Conservation (phyloP, 35 echinoderm and acorn worm genomes). For the Anneissia japonica region DNA sequence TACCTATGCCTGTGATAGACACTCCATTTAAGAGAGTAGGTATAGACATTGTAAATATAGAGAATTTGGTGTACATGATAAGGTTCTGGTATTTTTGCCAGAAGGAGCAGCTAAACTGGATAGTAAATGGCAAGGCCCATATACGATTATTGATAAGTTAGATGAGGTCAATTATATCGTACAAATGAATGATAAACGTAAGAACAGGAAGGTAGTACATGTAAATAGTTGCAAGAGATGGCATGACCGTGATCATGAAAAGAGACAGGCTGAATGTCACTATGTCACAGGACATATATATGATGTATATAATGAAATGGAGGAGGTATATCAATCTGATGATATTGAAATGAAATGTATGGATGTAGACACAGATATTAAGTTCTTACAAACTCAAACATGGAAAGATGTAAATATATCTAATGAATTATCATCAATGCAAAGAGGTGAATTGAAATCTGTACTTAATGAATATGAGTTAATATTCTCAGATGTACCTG, state of each 20-base stretch:
- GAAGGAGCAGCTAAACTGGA: constrained; percentile 18
- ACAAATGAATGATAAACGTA: neutral
- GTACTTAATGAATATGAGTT: neutral
- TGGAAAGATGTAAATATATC: neutral
- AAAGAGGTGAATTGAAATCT: neutral
- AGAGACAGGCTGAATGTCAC: neutral
- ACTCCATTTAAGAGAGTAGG: constrained; percentile 19
- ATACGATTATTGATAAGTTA: neutral
- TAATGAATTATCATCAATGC: neutral
- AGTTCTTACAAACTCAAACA: neutral
- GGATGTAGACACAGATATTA: neutral
- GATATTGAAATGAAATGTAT: neutral
- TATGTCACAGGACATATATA: neutral
- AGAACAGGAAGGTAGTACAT: neutral
- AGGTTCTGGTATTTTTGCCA: constrained; percentile 25
- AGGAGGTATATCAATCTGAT: neutral
- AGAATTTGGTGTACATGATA: constrained; percentile 15
- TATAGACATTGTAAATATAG: constrained; percentile 44
- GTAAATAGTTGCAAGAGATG: neutral
- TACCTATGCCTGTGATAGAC: constrained; percentile 22
- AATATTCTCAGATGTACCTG: constrained; percentile 9
- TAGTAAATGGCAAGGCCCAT: constrained; percentile 41
- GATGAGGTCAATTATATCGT: constrained; percentile 21
- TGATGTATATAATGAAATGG: neutral
- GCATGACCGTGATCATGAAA: neutral